These are phyloP conservation scores for Cerceris rybyensis DNA, from an alignment of 2,888 invertebrate species.

Conservation along the genomic window DNA sequence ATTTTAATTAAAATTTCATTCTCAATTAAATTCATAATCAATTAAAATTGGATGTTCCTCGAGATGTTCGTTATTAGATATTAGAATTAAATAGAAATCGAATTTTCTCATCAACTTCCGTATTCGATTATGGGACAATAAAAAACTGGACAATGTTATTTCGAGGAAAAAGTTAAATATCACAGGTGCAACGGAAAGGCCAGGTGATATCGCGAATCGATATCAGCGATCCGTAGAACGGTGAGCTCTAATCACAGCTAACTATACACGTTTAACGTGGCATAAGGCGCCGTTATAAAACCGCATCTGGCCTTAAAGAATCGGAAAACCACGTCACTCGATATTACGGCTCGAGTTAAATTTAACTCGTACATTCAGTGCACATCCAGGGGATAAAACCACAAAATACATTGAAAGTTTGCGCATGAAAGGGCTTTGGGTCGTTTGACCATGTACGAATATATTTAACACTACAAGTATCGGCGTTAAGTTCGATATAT, in stretches of 20 bases:
- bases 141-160: neutral
- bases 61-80: too few relatives aligned
- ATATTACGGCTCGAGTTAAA: constrained; percentile 8
- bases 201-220: constrained; percentile 30
- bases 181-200: constrained; percentile 10
- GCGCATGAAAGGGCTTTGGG: neutral
- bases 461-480: too few relatives aligned
- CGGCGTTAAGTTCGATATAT: too few relatives aligned
- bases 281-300: constrained; percentile 8
- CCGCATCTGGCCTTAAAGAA: constrained; percentile 29
- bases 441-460: too few relatives aligned
- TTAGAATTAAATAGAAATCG: neutral
- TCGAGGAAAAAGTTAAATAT: constrained; percentile 28
- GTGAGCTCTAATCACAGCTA: constrained; percentile 4
- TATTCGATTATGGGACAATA: neutral
- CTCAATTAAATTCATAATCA: too few relatives aligned
- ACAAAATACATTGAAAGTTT: neutral
- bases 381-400: neutral
- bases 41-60: too few relatives aligned
- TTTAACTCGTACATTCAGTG: constrained; percentile 17
- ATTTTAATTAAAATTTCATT: too few relatives aligned
- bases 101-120: neutral
- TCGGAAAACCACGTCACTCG: constrained; percentile 25
- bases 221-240: constrained; percentile 18
- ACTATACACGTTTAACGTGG: neutral